A percentile compares a stretch with the other conserved stretches of the same genome.
Evolutionary conservation across 1,140 invertebrate species (phyloP).

Genomic region (Papilio dardanus): DNA sequence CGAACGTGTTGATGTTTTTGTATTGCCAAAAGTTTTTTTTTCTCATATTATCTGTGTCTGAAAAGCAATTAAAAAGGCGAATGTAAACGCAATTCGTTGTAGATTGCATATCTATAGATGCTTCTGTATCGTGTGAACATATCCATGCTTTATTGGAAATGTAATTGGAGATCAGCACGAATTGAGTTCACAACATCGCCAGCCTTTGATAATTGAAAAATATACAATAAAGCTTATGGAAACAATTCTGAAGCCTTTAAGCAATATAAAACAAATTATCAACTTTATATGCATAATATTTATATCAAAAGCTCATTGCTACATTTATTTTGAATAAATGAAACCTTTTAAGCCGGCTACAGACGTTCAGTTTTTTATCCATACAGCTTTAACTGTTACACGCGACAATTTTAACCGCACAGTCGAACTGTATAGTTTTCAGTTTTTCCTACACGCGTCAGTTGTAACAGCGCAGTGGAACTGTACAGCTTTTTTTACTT

Average conservation of each 20-base stretch:
- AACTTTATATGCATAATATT: neutral
- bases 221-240: conserved; percentile 16
- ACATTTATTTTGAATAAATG: too few species aligned
- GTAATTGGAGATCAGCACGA: conserved; percentile 36
- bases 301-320: too few species aligned
- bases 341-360: too few species aligned
- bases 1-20: too few species aligned
- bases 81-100: conserved; percentile 34
- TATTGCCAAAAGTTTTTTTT: neutral
- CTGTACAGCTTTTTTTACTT: too few species aligned
- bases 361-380: too few species aligned
- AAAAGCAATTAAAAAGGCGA: conserved; percentile 37
- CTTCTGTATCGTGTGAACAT: conserved; percentile 7
- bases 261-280: neutral
- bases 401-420: too few species aligned
- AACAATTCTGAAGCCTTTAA: conserved; percentile 32
- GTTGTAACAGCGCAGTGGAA: too few species aligned
- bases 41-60: conserved; percentile 26
- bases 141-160: conserved; percentile 30
- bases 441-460: too few species aligned
- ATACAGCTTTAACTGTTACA: too few species aligned
- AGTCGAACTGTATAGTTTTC: too few species aligned
- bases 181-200: conserved; percentile 38
- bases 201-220: conserved; percentile 31
- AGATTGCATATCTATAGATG: conserved; percentile 10